Base-by-base conservation (phyloP, 2,888 invertebrate genomes). In the Dryobota labecula region DNA sequence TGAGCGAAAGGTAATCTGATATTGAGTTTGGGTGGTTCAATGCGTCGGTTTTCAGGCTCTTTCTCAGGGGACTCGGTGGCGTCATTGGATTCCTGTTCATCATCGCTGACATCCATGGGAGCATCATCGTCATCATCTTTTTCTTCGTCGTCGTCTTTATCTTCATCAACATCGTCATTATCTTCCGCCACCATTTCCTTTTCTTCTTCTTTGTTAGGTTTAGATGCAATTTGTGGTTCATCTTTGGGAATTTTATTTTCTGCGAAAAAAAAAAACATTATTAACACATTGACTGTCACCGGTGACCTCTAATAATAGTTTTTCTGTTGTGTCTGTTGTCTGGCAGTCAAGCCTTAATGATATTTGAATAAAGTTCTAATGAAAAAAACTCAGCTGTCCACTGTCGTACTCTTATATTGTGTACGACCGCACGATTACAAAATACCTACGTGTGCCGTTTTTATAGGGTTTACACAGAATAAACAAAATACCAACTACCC, bases 1-100 rank as follows among this genome's bases (percentile, higher is more conserved):
- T 92, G 91, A 3, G 93, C 92, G 71, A 91, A 93, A 0, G 94
- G 94, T 57, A 95, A 78, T 58, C 90, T 90, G 9, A 89, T 84
- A 2, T 85, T 79, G 6, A 90, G 80, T 73, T 86, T 86, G 2
- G 76, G 64, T 47, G 63, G 61, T 65, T 82, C 85, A 36, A 78
- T 61, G 38, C 24, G 68, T 43, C 47, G 70, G 68, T 60, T 74
- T 70, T 76, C 78, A 24, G 47, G 67, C 62, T 75, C 79, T 72
- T 90, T 91, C 54, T 91, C 91, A 3, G 89, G 88, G 7, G 90
- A 89, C 45, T 89, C 90, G 0, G 77, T 72, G 2, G 86, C 81
- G 15, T 89, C 90, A 9, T 86, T 88, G 8, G 88, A 87, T 56
- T 84, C 86, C 38, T 65, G 72, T 11, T 91, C 89, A 11, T 90